These are phyloP conservation scores for Drosophila lutescens DNA, from an alignment of 2,888 invertebrate genomes.

Conservation along the genomic window DNA sequence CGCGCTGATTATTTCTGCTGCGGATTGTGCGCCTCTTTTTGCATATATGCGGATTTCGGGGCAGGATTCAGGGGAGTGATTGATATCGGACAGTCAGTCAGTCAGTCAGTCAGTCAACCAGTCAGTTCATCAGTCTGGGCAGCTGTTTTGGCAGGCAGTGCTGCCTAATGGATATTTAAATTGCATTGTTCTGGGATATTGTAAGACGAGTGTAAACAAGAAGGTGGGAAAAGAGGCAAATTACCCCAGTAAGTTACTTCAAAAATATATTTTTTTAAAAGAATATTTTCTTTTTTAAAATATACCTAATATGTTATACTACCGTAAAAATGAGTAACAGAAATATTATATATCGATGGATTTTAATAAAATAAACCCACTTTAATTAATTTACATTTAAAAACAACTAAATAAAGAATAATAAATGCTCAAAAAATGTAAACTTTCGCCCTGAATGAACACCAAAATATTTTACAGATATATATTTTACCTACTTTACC, in stretches of 20 bases:
- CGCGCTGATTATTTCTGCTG: conserved; percentile 43
- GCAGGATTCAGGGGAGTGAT: conserved; percentile 33
- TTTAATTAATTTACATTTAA: too few species aligned
- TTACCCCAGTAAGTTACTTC: rapidly evolving
- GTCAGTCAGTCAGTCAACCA: conserved; percentile 16
- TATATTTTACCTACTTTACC: neutral
- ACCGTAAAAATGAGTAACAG: too few species aligned
- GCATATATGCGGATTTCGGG: conserved; percentile 64
- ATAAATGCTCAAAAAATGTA: too few species aligned
- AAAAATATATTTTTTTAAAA: neutral
- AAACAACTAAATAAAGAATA: too few species aligned
- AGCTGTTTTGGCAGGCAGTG: conserved; percentile 45
- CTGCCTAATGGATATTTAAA: conserved; percentile 37
- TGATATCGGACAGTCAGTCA: conserved; percentile 39
- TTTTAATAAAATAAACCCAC: too few species aligned
- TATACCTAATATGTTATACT: too few species aligned
- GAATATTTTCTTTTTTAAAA: too few species aligned
- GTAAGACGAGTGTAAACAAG: neutral
- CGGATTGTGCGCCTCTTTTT: conserved; percentile 54
- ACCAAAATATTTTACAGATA: neutral
- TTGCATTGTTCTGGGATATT: conserved; percentile 4
- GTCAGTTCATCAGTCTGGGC: conserved; percentile 26
- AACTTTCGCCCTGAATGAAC: too few species aligned
- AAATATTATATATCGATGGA: too few species aligned
- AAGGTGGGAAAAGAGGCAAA: neutral